phyloP scores from a whole-genome alignment of 2,113 vertebrate species.

The Natator depressus region DNA sequence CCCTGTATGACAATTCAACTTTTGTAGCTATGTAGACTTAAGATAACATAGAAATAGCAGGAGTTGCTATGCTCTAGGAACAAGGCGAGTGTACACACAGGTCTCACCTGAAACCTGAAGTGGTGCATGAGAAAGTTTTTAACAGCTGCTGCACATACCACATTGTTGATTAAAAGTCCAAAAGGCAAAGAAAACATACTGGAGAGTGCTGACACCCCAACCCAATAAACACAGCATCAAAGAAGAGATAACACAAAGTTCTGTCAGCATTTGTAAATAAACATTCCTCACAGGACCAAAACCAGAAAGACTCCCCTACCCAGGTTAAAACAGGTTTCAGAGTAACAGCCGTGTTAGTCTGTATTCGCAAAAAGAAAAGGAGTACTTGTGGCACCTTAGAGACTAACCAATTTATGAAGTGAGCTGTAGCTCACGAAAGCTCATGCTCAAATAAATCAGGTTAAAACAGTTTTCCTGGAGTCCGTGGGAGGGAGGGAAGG shows the following conservation, averaged over 20 bases:
- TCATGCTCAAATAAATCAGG: too few species aligned
- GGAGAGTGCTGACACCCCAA: constrained; percentile 26
- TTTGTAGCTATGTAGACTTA: background rate
- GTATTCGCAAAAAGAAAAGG: too few species aligned
- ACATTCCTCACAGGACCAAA: constrained; percentile 33
- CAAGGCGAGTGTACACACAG: background rate
- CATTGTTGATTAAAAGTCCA: background rate
- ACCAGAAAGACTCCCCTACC: background rate
- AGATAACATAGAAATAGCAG: background rate
- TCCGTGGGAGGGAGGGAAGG: constrained; percentile 23
- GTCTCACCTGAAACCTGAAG: background rate
- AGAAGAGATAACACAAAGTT: background rate
- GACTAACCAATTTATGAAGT: too few species aligned
- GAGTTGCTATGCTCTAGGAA: background rate
- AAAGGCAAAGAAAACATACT: background rate
- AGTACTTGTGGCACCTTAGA: too few species aligned
- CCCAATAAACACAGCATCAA: constrained; percentile 1
- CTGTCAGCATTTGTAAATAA: constrained; percentile 21
- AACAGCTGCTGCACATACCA: background rate
- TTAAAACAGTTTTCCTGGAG: constrained; percentile 54
- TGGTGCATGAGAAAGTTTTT: background rate
- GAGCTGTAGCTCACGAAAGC: too few species aligned
- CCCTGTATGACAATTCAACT: background rate
- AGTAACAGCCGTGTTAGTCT: too few species aligned
- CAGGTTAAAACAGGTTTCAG: constrained; percentile 54